Evolutionary conservation across 2,113 vertebrate species (phyloP).

Genomic region (Aythya baeri): DNA sequence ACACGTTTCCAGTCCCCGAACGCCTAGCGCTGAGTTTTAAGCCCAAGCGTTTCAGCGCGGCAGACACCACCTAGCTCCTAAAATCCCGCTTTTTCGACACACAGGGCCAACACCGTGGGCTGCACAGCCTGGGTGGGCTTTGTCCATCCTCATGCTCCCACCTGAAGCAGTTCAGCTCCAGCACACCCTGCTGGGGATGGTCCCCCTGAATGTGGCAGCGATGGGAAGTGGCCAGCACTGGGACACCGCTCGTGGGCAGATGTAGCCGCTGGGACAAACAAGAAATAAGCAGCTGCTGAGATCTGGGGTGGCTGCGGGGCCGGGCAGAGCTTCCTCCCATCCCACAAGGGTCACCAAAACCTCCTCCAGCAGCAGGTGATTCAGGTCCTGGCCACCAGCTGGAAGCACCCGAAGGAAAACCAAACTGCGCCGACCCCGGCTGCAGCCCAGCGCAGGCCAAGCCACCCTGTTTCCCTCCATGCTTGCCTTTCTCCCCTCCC

Average conservation of each 20-base stretch:
- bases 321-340: neutral
- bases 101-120: neutral
- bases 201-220: no score
- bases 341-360: neutral
- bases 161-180: neutral
- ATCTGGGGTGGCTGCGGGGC: neutral
- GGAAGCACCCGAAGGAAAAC: neutral
- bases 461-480: neutral
- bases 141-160: neutral
- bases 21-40: neutral
- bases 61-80: fast-evolving
- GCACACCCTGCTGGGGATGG: no score
- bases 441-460: neutral
- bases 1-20: neutral
- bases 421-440: fast-evolving
- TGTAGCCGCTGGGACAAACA: no score
- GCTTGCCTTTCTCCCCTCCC: neutral
- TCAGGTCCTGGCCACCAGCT: neutral
- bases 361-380: neutral
- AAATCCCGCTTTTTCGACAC: neutral
- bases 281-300: no score
- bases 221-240: no score
- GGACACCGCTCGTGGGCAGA: no score
- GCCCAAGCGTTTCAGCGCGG: fast-evolving
- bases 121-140: fast-evolving